These are phyloP conservation scores for Zoanthus sansibaricus DNA, from an alignment of 92 coral and sea anemone species.

Conservation along the genomic window DNA sequence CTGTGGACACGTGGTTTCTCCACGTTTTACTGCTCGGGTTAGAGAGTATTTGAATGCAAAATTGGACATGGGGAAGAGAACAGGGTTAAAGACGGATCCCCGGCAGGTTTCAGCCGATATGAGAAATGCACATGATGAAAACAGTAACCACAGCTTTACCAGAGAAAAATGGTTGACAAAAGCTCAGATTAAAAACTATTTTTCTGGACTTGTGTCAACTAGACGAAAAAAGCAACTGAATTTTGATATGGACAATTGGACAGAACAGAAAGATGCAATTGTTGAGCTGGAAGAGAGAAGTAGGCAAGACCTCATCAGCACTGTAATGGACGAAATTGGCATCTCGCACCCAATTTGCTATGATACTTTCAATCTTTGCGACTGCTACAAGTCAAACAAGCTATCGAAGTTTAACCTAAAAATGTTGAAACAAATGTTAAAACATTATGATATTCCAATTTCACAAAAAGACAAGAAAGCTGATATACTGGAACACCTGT, in stretches of 20 bases:
- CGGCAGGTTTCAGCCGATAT: slow-evolving; percentile 35
- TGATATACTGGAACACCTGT: slow-evolving; percentile 33
- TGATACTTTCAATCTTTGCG: slow-evolving; percentile 26
- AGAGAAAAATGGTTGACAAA: slow-evolving; percentile 57
- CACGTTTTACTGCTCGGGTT: slow-evolving; percentile 21
- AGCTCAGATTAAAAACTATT: slow-evolving; percentile 37
- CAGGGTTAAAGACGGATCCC: slow-evolving; percentile 41
- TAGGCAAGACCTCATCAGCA: slow-evolving; percentile 9
- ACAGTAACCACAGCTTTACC: slow-evolving; percentile 28
- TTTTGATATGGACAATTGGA: neutral
- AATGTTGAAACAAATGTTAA: slow-evolving; percentile 2
- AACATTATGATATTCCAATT: neutral
- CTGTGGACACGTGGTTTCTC: slow-evolving; percentile 19
- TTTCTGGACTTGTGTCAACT: slow-evolving; percentile 46
- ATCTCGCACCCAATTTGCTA: slow-evolving; percentile 48
- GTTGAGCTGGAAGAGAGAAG: slow-evolving; percentile 19
- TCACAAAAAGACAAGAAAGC: slow-evolving; percentile 9
- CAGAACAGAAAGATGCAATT: slow-evolving; percentile 34
- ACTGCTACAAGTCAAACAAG: neutral
- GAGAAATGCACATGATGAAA: slow-evolving; percentile 39
- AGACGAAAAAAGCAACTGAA: slow-evolving; percentile 30
- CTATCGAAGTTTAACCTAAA: neutral
- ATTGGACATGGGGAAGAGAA: slow-evolving; percentile 20
- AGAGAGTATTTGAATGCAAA: slow-evolving; percentile 30
- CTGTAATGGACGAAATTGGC: slow-evolving; percentile 30